Base-by-base conservation (phyloP, 2,797 vertebrate genomes). In the Cephalopachus bancanus region DNA sequence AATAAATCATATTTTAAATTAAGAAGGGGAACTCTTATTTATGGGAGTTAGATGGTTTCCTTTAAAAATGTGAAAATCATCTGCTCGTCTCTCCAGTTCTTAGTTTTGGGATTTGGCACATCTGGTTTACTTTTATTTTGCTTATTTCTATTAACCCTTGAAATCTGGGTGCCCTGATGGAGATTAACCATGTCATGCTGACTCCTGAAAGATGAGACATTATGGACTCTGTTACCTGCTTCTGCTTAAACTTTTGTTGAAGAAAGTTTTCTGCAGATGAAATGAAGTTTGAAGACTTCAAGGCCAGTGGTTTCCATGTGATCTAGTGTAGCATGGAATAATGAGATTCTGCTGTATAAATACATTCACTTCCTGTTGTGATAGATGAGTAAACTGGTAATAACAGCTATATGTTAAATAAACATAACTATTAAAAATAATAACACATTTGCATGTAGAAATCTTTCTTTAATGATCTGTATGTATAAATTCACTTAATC, bases 41-140 rank as follows among this genome's bases (percentile, higher is more conserved):
- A 74, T 67, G 57, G 22, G 24, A 93, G 26, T 83, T 55, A 67
- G 14, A 53, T 5, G 57, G 10, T 14, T 83, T 75, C 8, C 37
- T 62, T 37, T 9, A 59, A 53, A 81, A 85, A 89, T 22, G 3
- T 83, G 49, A 60, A 59, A 83, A 57, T 53, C 53, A 64, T 71
- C 10, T 16, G 3, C 14, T 71, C 37, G 71, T 79, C 53, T 44
- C 26, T 28, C 69, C 9, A n/a, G 15, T 65, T 62, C 37, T 65
- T 86, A 64, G 69, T 3, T 65, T 92, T 86, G 71, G 65, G 51
- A 37, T 33, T 91, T 37, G 44, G 49, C 59, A 26, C 92, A 94
- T 93, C 69, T 96, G 83, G 65, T 80, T 96, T 95, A 74, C 94
- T 93, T 97, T 95, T 83, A 65, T 93, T 0, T 0, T 64, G 17